phyloP scores from a whole-genome alignment of 2,888 invertebrate species.

The Anthoptus insignis region DNA sequence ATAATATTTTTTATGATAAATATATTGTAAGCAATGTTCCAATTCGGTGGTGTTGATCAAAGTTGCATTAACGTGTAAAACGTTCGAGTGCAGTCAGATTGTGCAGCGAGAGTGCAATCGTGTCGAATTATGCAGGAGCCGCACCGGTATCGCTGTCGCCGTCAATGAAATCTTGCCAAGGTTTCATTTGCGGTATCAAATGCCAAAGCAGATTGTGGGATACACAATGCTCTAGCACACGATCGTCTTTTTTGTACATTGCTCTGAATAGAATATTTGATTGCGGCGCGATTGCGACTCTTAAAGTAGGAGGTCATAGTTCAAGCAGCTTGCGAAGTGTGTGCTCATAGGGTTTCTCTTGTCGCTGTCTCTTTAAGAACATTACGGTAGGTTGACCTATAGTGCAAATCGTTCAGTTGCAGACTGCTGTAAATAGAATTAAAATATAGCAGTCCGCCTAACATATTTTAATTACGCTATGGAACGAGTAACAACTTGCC shows the following conservation, averaged over 20 bases:
- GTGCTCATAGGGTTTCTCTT: neutral
- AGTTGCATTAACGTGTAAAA: constrained; percentile 22
- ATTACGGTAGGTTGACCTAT: neutral
- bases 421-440: too few relatives aligned
- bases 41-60: neutral
- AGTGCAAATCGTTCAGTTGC: neutral
- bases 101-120: constrained; percentile 32
- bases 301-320: neutral
- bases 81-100: constrained; percentile 24
- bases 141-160: constrained; percentile 27
- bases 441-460: too few relatives aligned
- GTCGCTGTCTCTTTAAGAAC: neutral
- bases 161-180: constrained; percentile 36
- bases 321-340: neutral
- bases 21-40: too few relatives aligned
- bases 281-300: neutral
- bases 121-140: constrained; percentile 29
- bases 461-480: too few relatives aligned
- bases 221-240: constrained; percentile 20
- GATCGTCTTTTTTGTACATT: neutral
- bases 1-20: too few relatives aligned
- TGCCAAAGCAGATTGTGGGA: constrained; percentile 24
- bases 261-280: constrained; percentile 5
- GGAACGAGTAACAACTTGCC: too few relatives aligned
- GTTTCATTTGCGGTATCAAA: constrained; percentile 34